Percentiles rank a stretch among this genome's conserved stretches.
These are phyloP conservation scores for Xenopus tropicalis DNA, from an alignment of 2,113 vertebrate species.

Conservation along the genomic window UCB_Xtro_10.0 CM004443.2:65049501-65050000, in stretches of 20 bases:
- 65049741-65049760: conserved; percentile 59
- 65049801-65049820: conserved; percentile 20
- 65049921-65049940: neutral
- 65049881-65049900: conserved; percentile 6
- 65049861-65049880: conserved; percentile 10
- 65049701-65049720: conserved; percentile 64
- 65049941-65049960: conserved; percentile 4
- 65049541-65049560: neutral
- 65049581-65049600: conserved; percentile 55
- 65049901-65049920: conserved; percentile 2
- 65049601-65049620: conserved; percentile 55
- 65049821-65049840: conserved; percentile 32
- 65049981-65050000: conserved; percentile 9
- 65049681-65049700: conserved; percentile 63
- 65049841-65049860: conserved; percentile 23
- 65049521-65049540: conserved; percentile 1
- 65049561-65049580: conserved; percentile 32
- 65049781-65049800: conserved; percentile 41
- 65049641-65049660: conserved; percentile 45
- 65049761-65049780: conserved; percentile 50
- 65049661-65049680: conserved; percentile 59
- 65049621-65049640: conserved; percentile 47
- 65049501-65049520: neutral
- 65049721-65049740: conserved; percentile 62
- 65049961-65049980: conserved; percentile 2